Base-by-base conservation (phyloP, 2,888 invertebrate genomes). In the Quadroppia sp. region DNA sequence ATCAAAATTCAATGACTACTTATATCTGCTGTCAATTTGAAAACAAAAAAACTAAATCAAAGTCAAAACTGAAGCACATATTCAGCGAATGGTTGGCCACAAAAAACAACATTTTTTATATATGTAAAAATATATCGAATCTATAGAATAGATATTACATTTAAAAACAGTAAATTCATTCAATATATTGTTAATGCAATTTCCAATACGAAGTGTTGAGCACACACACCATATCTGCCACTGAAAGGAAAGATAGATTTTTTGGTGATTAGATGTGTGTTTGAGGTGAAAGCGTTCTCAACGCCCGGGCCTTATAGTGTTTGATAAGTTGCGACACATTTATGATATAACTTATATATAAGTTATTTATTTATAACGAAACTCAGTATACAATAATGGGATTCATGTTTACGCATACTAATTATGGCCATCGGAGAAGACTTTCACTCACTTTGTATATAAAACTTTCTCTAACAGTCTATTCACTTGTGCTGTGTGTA, bases 1-100 rank as follows among this genome's bases (percentile, higher is more conserved):
- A n/a, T 30, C 30, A 59, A 59, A 59, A 59, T 59, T 59, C 59
- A 59, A 59, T 59, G 59, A 59, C 59, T n/a, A n/a, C n/a, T 59
- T 59, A 59, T 59, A 32, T 59, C 15, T 30, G 32, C 32, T 32
- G 53, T 53, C 28, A 59, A 59, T 30, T 15, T 30, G 59, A 59
- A 59, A n/a, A n/a, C n/a, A n/a, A n/a, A n/a, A n/a, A 30, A 13
- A 59, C 59, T 59, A 30, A 59, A 59, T 59, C 59, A 59, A 59
- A 59, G 28, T 30, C 59, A 25, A 4, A 59, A 59, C 59, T 9
- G 30, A 32, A 59, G 9, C 45, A 59, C 59, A 59, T 59, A 17
- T 15, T 45, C 45, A 45, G 2, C 15, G 17, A 45, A 45, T 45
- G 45, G 45, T 45, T 45, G 36, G 36, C 36, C 45, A 45, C 6